These are phyloP conservation scores for Limnephilus lunatus DNA, from an alignment of 2,888 invertebrate species.

Conservation along the genomic window DNA sequence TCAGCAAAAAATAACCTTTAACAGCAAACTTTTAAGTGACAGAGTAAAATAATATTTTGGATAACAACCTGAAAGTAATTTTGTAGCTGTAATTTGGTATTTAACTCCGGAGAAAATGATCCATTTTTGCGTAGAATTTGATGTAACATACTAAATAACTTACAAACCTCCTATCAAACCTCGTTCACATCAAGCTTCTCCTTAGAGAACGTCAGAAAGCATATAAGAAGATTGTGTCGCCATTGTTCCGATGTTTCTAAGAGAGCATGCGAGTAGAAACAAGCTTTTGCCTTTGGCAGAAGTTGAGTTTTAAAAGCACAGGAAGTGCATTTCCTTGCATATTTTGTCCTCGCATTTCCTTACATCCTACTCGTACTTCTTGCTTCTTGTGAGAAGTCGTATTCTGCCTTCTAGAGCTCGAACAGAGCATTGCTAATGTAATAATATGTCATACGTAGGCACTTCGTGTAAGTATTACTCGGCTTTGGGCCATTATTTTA, in stretches of 20 bases:
- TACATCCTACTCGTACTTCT: conserved; percentile 23
- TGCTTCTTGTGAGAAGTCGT: conserved; percentile 34
- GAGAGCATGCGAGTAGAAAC: conserved; percentile 51
- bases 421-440: background rate
- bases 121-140: too few species aligned
- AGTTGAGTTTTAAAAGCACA: conserved; percentile 45
- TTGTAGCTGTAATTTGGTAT: too few species aligned
- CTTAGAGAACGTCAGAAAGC: background rate
- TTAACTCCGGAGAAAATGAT: too few species aligned
- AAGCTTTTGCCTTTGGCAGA: conserved; percentile 43
- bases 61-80: background rate
- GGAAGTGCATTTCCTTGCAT: conserved; percentile 60
- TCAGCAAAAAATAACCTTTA: background rate
- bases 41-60: background rate
- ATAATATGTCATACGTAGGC: background rate
- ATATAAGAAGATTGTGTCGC: conserved; percentile 35
- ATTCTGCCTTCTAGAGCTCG: background rate
- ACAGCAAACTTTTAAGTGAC: background rate
- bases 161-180: background rate
- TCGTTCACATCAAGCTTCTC: background rate
- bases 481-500: background rate
- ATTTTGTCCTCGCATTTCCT: conserved; percentile 55
- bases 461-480: background rate
- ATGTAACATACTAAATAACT: too few species aligned
- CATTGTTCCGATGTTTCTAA: conserved; percentile 51